Evolutionary conservation across 2,888 invertebrate species (phyloP), one percentile per base, ranked within the genome.

Genomic region (Amblyjoppa proteus): DNA sequence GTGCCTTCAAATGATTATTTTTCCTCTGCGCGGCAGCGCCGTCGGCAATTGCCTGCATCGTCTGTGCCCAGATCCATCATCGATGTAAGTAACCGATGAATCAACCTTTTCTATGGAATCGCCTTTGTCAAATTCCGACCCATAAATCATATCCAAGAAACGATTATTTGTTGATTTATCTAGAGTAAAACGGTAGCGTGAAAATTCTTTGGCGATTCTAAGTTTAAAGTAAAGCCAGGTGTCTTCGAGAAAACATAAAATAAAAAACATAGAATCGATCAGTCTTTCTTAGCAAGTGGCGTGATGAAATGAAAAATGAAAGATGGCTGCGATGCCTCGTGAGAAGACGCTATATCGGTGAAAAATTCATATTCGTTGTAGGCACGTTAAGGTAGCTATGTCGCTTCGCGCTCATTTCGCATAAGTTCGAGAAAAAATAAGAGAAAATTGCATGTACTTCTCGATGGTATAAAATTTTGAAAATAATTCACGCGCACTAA

Each of bases 121-220:
- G 38, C 11, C 41, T 41, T 56, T 56, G 56, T 56, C 56, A 20
- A 1, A 25, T 9, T 20, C 25, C 9, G 25, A 56, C 25, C 3
- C 56, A 56, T 56, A 56, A 56, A 56, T 25, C 20, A 56, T 56
- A 56, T 9, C 56, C 9, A 9, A 25, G 20, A 56, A 56, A 56
- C 25, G 56, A 56, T 56, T 25, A 56, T 56, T 56, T 56, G 56
- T 56, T 56, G 56, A 56, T 56, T 56, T 56, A 56, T 56, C 25
- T 25, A 20, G 20, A 56, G 41, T 11, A 56, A 56, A 9, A 25
- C 56, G 25, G 7, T 3, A 56, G 56, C 56, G 25, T 56, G 25
- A 56, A 56, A 25, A 25, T 9, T 56, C 56, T 11, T 7, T 7
- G 56, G 56, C 25, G 11, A 25, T 56, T 56, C 20, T 25, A 6